Conservation (phyloP, 2,797 vertebrate genomes). For the Sciurus carolinensis region DNA sequence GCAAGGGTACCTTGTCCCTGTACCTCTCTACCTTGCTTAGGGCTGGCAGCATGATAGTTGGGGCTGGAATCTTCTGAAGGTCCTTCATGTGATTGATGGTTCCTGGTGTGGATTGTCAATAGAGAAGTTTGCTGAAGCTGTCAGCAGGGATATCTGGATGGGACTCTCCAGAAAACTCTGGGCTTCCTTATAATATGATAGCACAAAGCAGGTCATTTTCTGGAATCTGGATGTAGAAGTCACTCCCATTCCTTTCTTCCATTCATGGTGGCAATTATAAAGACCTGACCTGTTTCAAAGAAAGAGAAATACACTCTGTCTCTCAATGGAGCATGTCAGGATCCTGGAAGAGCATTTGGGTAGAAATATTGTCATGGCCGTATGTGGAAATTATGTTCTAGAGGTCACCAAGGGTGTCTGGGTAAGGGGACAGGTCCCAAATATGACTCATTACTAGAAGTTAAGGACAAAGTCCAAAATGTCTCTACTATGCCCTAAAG, state of each 20-base stretch:
- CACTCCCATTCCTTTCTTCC: not conserved
- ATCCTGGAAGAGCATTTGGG: too few species aligned
- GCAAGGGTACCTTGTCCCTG: not conserved
- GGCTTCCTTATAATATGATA: not conserved
- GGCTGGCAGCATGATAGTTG: not conserved
- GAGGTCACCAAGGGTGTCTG: not conserved
- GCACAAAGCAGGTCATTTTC: too few species aligned
- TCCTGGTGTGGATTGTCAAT: too few species aligned
- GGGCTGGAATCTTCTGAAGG: too few species aligned
- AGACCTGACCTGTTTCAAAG: not conserved
- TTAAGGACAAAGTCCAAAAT: too few species aligned
- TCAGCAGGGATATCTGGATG: not conserved
- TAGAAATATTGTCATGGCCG: not conserved
- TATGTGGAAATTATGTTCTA: not conserved
- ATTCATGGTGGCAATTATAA: not conserved
- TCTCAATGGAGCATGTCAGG: too few species aligned
- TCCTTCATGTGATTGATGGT: too few species aligned
- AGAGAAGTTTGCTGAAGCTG: not conserved
- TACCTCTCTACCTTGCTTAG: too few species aligned
- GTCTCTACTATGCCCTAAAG: too few species aligned
- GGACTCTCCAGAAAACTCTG: too few species aligned
- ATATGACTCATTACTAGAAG: too few species aligned
- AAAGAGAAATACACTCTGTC: not conserved
- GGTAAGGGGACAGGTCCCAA: not conserved
- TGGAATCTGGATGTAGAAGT: not conserved